phyloP scores from a whole-genome alignment of 2,797 vertebrate species.

The Acrossocheilus fasciatus region DNA sequence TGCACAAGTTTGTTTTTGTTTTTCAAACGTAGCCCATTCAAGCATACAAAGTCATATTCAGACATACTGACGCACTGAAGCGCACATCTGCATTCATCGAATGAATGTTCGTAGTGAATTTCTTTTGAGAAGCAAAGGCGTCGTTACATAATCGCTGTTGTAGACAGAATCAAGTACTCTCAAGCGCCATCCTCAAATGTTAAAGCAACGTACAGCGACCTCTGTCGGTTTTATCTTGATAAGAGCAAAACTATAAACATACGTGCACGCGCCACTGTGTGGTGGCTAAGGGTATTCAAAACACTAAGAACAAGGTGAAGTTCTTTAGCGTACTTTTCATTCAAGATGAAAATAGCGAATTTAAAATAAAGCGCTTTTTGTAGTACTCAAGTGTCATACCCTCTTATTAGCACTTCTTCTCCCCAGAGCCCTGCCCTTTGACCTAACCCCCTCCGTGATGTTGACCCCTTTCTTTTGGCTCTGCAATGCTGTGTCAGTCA shows the following conservation, averaged over 20 bases:
- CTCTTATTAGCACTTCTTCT: slow-evolving; percentile 67
- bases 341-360: not conserved
- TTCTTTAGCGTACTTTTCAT: not conserved
- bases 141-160: slow-evolving; percentile 75
- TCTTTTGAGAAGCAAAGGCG: slow-evolving; percentile 57
- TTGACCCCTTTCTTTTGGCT: slow-evolving; percentile 62
- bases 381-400: not conserved
- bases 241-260: too few relatives aligned
- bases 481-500: slow-evolving; percentile 75
- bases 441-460: slow-evolving; percentile 70
- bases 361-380: not conserved
- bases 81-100: not conserved
- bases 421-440: slow-evolving; percentile 69
- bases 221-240: slow-evolving; percentile 62
- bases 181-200: slow-evolving; percentile 40
- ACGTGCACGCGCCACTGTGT: not conserved
- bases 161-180: slow-evolving; percentile 66
- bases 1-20: not conserved
- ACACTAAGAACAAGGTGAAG: not conserved
- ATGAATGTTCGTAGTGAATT: not conserved
- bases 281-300: not conserved
- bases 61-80: not conserved
- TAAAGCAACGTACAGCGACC: slow-evolving; percentile 53
- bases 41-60: not conserved
- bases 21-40: not conserved